Base-by-base conservation (phyloP, 35 echinoderm and acorn worm species). In the Heliocidaris erythrogramma region DNA sequence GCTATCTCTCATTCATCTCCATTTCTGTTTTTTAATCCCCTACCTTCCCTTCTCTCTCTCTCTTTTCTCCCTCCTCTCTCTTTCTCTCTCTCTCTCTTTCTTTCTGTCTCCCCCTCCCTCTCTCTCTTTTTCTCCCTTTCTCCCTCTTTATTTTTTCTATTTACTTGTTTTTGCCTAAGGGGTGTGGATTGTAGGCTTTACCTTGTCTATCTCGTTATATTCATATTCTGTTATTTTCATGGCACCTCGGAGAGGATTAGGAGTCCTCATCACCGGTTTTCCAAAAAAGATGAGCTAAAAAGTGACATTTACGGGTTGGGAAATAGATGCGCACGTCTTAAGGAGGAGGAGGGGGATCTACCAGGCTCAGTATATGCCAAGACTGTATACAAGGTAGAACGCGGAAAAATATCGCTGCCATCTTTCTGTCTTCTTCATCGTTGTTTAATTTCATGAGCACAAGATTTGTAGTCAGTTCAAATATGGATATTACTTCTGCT, bases 191-290 rank as follows among this genome's bases (percentile, higher is more conserved):
- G 65, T 27, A 78, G 65, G 65, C 65, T 78, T 78, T 69, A 7
- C 65, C 65, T 8, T 78, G 65, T 78, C 65, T 78, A 78, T 78
- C 21, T 27, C 65, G 65, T 78, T 78, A 78, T 24, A 78, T n/a
- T n/a, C 60, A 78, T 78, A 78, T 78, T 78, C 65, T 78, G n/a
- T 78, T 78, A 78, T 78, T 21, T 78, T 78, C 18, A 78, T 78
- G 65, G 65, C 27, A 24, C 27, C 4, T 78, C 17, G 65, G 65
- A 24, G 65, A 78, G 27, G 65, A 78, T 78, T 78, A 78, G 27
- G 65, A 78, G 7, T 78, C 65, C 65, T 78, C 65, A 78, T 78
- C 21, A 78, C 65, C 65, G 65, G 7, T 8, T 18, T 78, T 18
- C 17, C 65, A 21, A 27, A 78, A 42, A 5, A 78, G 65, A 78